Conservation (phyloP, 2,797 vertebrate genomes). For the Hippocampus kuda region DNA sequence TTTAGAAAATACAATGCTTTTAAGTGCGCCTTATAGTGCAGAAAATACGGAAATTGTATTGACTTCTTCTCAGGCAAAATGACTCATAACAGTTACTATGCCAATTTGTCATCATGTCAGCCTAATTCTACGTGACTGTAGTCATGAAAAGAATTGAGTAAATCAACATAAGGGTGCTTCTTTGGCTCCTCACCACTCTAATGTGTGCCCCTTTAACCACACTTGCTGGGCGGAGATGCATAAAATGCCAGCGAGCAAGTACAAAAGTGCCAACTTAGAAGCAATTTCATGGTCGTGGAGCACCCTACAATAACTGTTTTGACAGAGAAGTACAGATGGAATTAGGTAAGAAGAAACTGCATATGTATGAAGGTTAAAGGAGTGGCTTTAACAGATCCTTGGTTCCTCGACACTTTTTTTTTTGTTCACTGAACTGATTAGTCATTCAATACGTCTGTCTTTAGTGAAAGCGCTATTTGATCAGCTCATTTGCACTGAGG, state of each 20-base stretch:
- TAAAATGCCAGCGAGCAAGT: conserved; percentile 27
- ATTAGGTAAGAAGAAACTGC: conserved; percentile 44
- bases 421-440: conserved; percentile 21
- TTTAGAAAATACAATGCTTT: no score
- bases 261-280: conserved; percentile 43
- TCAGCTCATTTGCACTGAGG: neutral
- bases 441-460: conserved; percentile 13
- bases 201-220: conserved; percentile 20
- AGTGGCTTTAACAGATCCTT: conserved; percentile 26
- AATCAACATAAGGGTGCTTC: conserved; percentile 5
- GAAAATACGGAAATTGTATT: no score
- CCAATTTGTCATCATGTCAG: neutral
- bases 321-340: conserved; percentile 32
- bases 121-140: neutral
- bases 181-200: neutral
- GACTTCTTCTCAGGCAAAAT: no score
- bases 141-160: conserved; percentile 12
- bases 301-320: conserved; percentile 42
- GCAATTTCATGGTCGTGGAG: conserved; percentile 48
- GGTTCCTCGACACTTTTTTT: conserved; percentile 10
- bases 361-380: conserved; percentile 62
- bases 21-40: no score
- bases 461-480: neutral
- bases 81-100: neutral
- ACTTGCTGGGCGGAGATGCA: conserved; percentile 18